Conservation (phyloP, 2,888 invertebrate species). For the Drosophila subsilvestris region DNA sequence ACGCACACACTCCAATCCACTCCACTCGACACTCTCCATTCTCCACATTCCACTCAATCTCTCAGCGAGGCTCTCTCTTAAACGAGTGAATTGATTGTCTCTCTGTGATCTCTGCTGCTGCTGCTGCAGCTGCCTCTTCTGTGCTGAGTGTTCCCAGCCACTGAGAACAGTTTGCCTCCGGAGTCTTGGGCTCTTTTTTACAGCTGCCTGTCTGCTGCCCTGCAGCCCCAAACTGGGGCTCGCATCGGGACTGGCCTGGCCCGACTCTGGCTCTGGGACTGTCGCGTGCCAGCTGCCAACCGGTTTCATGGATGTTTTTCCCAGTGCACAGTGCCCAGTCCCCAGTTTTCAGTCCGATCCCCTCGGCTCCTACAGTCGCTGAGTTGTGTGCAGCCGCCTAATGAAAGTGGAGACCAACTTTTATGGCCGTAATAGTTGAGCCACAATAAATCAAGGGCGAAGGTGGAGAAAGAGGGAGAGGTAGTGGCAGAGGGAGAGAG, state of each 20-base stretch:
- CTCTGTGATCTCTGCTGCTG: conserved; percentile 11
- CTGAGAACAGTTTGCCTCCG: conserved; percentile 40
- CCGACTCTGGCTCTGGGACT: conserved; percentile 27
- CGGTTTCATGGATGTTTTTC: conserved; percentile 45
- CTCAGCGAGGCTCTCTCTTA: neutral
- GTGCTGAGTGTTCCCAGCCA: conserved; percentile 48
- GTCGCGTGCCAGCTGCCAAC: conserved; percentile 81
- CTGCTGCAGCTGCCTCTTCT: conserved; percentile 48
- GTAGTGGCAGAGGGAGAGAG: neutral
- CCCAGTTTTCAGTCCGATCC: conserved; percentile 4
- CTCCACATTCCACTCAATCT: neutral
- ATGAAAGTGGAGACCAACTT: conserved; percentile 30
- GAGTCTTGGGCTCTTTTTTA: conserved; percentile 6
- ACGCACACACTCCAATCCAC: neutral
- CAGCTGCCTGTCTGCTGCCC: conserved; percentile 31
- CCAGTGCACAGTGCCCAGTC: conserved; percentile 12
- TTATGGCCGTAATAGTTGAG: conserved; percentile 17
- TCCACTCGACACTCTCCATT: no score
- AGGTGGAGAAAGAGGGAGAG: neutral
- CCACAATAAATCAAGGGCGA: conserved; percentile 26
- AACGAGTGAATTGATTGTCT: conserved; percentile 3
- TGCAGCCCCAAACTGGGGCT: conserved; percentile 12
- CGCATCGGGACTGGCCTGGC: neutral
- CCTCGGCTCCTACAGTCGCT: neutral
- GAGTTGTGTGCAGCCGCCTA: conserved; percentile 2